Conservation (phyloP, 1,140 invertebrate genomes). For the Mycetomoellerius zeteki region DNA sequence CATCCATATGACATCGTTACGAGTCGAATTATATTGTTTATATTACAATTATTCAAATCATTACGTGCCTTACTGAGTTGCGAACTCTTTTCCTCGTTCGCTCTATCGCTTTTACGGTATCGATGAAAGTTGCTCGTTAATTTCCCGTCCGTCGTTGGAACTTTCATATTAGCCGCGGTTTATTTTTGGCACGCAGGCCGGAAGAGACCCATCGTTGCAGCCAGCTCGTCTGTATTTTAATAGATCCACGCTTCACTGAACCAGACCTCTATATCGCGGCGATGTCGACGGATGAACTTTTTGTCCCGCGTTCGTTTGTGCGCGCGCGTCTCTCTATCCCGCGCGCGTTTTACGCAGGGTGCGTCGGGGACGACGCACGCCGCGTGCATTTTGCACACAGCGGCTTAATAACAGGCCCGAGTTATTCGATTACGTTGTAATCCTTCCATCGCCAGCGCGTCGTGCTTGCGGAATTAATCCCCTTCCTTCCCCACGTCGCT, state of each 20-base stretch:
- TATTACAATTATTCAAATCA: neutral
- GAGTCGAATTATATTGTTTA: neutral
- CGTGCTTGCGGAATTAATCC: conserved; percentile 57
- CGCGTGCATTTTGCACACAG: conserved; percentile 45
- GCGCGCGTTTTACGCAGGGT: conserved; percentile 50
- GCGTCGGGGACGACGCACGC: conserved; percentile 42
- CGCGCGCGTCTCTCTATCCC: conserved; percentile 22
- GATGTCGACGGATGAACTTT: conserved; percentile 64
- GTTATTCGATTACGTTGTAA: conserved; percentile 62
- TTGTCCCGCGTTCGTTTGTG: conserved; percentile 53
- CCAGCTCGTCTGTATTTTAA: conserved; percentile 62
- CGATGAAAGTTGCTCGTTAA: conserved; percentile 48
- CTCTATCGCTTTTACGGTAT: conserved; percentile 12
- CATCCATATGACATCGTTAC: too few relatives aligned
- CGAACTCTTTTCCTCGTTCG: neutral
- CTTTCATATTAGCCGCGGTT: conserved; percentile 55
- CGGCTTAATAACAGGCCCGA: conserved; percentile 50
- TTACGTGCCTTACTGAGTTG: neutral
- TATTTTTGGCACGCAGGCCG: conserved; percentile 63
- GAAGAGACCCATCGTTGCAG: conserved; percentile 57
- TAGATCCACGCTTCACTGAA: conserved; percentile 61
- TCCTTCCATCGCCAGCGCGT: conserved; percentile 47
- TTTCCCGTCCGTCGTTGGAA: conserved; percentile 22
- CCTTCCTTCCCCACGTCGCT: conserved; percentile 20
- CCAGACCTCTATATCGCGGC: conserved; percentile 55